Evolutionary conservation across 1,140 invertebrate genomes (phyloP).

Genomic region (Bombus confusus): DNA sequence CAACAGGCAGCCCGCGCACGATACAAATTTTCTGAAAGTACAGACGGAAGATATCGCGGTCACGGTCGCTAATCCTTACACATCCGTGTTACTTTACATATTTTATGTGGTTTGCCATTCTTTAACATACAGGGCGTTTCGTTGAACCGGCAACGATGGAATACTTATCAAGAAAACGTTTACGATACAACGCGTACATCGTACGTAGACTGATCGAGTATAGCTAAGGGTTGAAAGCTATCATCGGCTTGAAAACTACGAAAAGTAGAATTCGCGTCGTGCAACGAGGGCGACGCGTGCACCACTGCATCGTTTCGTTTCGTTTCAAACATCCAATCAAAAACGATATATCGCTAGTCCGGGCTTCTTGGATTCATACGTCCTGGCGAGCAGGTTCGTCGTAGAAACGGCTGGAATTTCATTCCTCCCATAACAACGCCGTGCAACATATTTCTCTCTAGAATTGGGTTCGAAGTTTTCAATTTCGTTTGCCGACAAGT

Average conservation of each 20-base stretch:
- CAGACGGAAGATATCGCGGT: background rate
- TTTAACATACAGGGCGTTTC: too few species aligned
- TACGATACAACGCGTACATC: background rate
- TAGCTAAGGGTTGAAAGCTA: background rate
- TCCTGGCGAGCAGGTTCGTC: background rate
- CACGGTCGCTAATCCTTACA: background rate
- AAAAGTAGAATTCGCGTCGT: background rate
- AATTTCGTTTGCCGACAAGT: background rate
- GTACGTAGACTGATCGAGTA: background rate
- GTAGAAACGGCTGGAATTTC: conserved; percentile 15
- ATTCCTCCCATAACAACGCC: conserved; percentile 7
- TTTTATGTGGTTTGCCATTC: too few species aligned
- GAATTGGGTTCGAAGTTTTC: conserved; percentile 30
- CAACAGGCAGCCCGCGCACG: background rate
- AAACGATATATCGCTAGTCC: conserved; percentile 2
- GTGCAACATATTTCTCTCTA: background rate
- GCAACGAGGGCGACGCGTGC: background rate
- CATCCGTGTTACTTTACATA: too few species aligned
- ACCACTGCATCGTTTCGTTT: background rate
- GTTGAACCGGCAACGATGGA: too few species aligned
- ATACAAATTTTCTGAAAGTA: background rate
- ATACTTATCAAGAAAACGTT: too few species aligned
- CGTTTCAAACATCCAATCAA: conserved; percentile 16
- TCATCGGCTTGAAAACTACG: background rate
- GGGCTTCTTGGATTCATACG: conserved; percentile 19